Conservation (phyloP, 2,797 vertebrate genomes). For the Gadopsis marmoratus region DNA sequence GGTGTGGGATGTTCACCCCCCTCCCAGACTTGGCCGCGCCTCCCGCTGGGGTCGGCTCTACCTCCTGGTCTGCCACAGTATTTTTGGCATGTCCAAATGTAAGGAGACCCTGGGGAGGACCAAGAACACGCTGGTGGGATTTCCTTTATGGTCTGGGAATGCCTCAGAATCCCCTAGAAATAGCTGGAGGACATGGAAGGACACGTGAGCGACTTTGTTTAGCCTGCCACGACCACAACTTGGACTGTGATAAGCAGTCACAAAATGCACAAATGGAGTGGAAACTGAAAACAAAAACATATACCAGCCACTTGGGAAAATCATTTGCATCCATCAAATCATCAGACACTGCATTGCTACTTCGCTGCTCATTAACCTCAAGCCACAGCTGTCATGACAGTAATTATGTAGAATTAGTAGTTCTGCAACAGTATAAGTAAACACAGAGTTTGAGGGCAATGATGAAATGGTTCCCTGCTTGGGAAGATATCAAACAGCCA, state of each 20-base stretch:
- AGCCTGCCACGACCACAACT: neutral
- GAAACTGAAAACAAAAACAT: neutral
- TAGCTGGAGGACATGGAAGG: neutral
- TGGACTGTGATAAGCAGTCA: neutral
- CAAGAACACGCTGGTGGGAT: neutral
- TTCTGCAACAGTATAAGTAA: neutral
- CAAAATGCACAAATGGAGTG: neutral
- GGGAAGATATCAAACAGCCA: conserved; percentile 14
- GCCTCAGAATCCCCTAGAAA: neutral
- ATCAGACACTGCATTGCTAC: neutral
- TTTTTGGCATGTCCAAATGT: neutral
- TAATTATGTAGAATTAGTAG: conserved; percentile 26
- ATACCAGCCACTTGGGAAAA: neutral
- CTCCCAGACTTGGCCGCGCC: too few species aligned
- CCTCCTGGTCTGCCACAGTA: too few species aligned
- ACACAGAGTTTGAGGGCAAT: conserved; percentile 20
- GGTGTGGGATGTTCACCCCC: too few species aligned
- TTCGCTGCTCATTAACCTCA: conserved; percentile 13
- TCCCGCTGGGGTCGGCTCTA: too few species aligned
- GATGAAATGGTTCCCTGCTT: conserved; percentile 13
- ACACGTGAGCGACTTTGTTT: neutral
- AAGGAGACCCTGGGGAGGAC: neutral
- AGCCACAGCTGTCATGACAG: conserved; percentile 20
- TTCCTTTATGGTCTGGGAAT: neutral
- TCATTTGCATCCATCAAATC: neutral